phyloP scores from a whole-genome alignment of 2,888 invertebrate genomes.

The Conchocele bisecta region DNA sequence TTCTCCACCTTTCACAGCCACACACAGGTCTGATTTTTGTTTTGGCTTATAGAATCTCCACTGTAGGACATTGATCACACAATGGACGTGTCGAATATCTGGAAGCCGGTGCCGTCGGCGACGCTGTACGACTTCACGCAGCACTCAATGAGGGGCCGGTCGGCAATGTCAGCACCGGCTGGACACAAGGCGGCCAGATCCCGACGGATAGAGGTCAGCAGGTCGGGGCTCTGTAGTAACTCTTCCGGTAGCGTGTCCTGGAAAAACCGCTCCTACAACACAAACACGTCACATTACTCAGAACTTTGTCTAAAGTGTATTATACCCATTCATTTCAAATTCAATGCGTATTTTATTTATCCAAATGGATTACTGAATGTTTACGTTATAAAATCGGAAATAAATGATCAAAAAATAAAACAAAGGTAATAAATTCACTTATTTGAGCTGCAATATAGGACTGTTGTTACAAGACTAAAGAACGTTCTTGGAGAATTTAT shows the following conservation, averaged over 20 bases:
- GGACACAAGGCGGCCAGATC: slow-evolving; percentile 52
- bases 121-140: slow-evolving; percentile 62
- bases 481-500: too few species aligned
- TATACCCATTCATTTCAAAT: too few species aligned
- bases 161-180: slow-evolving; percentile 7
- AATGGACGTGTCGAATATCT: slow-evolving; percentile 68
- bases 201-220: slow-evolving; percentile 42
- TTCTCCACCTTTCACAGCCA: too few species aligned
- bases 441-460: too few species aligned
- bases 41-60: neutral
- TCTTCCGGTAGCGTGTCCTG: slow-evolving; percentile 56
- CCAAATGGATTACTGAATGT: too few species aligned
- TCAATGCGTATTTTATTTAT: too few species aligned
- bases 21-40: too few species aligned
- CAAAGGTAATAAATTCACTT: too few species aligned
- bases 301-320: too few species aligned
- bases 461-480: too few species aligned
- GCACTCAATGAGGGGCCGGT: slow-evolving; percentile 66
- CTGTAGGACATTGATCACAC: slow-evolving; percentile 20
- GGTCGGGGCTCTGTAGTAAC: slow-evolving; percentile 27
- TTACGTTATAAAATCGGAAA: too few species aligned
- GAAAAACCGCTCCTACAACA: slow-evolving; percentile 59
- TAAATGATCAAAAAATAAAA: too few species aligned
- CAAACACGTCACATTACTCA: neutral
- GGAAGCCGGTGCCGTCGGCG: slow-evolving; percentile 48